Evolutionary conservation across 92 coral and sea anemone species (phyloP), one percentile per base, ranked within the genome.

Genomic region (Actinernus sp.): DNA sequence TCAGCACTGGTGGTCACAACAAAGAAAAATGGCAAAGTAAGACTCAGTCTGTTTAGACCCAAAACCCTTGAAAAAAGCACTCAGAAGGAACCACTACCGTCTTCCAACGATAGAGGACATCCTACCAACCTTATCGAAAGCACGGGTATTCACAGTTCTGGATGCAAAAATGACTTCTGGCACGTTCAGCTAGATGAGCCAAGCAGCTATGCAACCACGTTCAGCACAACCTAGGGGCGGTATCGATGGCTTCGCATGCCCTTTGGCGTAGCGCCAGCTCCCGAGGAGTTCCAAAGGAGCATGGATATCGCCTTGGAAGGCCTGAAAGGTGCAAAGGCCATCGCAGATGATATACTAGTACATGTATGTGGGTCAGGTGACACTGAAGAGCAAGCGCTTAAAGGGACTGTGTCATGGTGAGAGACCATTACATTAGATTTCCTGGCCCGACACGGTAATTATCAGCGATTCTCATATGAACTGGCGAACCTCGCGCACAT

Each of bases 131-230:
- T 61, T 86, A 13, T 28, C 76, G 0, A 64, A 66, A 41, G 86
- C 82, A 39, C 78, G 78, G 18, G 63, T 56, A 22, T 71, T 72
- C 32, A 63, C 83, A 36, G 87, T 78, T 19, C 54, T 85, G 4
- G 92, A 85, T 65, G 87, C 91, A 14, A 78, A 41, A 85, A 81
- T 49, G 84, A 80, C 28, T 84, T 68, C 53, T 84, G 90, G 90
- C 84, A 84, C 54, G 50, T 84, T 1, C 45, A 44, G 49, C 53
- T 83, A 2, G 89, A 83, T 47, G 79, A 74, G 26, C 73, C 63
- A 4, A 84, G 93, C 67, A 80, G 84, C 26, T 67, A 37, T 20
- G 59, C 71, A 21, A 87, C 88, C 23, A 86, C 87, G 1, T 86
- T 79, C 31, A 74, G 85, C 24, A 84, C 85, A 13, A 74, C 76